Base-by-base conservation (phyloP, 2,888 invertebrate genomes). In the Steromphala cineraria region DNA sequence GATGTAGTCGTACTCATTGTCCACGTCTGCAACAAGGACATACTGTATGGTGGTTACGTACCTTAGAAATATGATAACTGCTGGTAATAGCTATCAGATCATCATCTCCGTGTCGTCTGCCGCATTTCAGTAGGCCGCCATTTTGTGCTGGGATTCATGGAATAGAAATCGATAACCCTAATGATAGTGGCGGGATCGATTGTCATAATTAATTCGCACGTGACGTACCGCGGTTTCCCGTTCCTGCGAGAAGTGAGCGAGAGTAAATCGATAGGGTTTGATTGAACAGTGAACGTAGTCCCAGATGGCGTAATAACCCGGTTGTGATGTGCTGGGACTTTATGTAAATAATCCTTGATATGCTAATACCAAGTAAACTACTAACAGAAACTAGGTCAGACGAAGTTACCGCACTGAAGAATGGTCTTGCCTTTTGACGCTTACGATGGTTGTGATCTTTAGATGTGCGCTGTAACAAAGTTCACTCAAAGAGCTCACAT, bases 1-100 rank as follows among this genome's bases (percentile, higher is more conserved):
- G 56, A 90, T 90, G 75, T 88, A 87, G 53, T 87, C 87, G 74
- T 90, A 87, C 52, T 90, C 89, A 55, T 88, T 84, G 74, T 90
- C 89, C 13, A 90, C 82, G 84, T 90, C 89, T 90, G 84, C 40
- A 86, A 86, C 46, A 17, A 10, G 19, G n/a, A 40, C n/a, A 36
- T 24, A 13, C 40, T 21, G 62, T 8, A 24, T 62, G 62, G 28
- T 8, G 62, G 10, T 28, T 62, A 62, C 62, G 28, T 62, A 62
- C 62, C 62, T 62, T 28, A 10, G 31, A n/a, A 19, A 36, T 71
- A n/a, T 31, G n/a, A 13, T 10, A 46, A 10, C 5, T 46, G 46
- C 46, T 10, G 46, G 8, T 15, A 36, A 1, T 28, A 8, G 19
- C 36, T 36, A 36, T 36, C 2, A 71, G 15, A 71, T 24, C 36